phyloP scores from a whole-genome alignment of 2,888 invertebrate genomes.

The Tetragonula carbonaria region DNA sequence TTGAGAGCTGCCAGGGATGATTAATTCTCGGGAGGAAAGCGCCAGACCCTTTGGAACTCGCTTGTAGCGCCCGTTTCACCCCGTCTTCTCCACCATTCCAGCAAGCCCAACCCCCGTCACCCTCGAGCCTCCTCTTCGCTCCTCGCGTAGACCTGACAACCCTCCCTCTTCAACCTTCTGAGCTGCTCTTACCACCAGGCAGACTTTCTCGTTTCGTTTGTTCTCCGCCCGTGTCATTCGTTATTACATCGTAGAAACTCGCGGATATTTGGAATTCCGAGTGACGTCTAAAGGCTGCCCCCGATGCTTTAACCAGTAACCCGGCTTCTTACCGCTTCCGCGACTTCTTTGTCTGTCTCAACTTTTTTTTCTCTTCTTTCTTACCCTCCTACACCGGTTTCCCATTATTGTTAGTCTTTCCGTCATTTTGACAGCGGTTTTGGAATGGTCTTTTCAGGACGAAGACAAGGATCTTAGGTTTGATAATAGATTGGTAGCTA shows the following conservation, averaged over 20 bases:
- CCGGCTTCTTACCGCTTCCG: conserved; percentile 53
- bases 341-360: conserved; percentile 46
- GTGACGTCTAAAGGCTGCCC: conserved; percentile 77
- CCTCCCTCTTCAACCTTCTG: conserved; percentile 56
- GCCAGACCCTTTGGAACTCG: conserved; percentile 78
- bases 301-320: conserved; percentile 64
- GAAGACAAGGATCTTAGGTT: background rate
- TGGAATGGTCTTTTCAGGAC: background rate
- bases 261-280: conserved; percentile 82
- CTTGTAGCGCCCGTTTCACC: conserved; percentile 69
- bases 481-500: background rate
- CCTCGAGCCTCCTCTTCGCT: conserved; percentile 9
- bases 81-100: conserved; percentile 42
- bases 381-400: background rate
- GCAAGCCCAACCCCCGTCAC: conserved; percentile 7
- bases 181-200: conserved; percentile 62
- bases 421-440: background rate
- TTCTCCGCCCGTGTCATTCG: conserved; percentile 80
- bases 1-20: conserved; percentile 79
- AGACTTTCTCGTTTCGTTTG: conserved; percentile 79
- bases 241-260: conserved; percentile 82
- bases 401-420: conserved; percentile 28
- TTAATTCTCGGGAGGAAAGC: conserved; percentile 77
- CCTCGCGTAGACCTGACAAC: conserved; percentile 49
- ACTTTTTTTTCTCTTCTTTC: conserved; percentile 1